Conservation (phyloP, 2,888 invertebrate genomes). For the Keiferia lycopersicella region DNA sequence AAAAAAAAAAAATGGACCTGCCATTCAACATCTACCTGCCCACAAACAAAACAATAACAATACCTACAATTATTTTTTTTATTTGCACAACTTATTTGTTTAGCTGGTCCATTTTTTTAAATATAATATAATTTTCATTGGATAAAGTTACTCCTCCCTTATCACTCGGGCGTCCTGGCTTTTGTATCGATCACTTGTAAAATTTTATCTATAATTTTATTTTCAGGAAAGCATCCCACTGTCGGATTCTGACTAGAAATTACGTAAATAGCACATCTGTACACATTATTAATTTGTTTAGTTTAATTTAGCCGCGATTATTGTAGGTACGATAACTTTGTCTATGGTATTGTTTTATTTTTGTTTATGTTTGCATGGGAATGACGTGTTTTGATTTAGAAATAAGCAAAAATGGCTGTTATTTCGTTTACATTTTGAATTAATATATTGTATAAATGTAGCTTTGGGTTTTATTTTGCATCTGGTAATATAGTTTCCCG, state of each 20-base stretch:
- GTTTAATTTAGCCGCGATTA: conserved; percentile 4
- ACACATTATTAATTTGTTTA: conserved; percentile 6
- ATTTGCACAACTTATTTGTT: no score
- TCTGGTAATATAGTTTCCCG: neutral
- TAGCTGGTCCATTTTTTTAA: no score
- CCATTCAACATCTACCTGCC: no score
- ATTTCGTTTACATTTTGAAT: conserved; percentile 37
- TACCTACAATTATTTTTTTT: no score
- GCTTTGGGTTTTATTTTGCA: neutral
- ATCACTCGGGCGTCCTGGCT: no score
- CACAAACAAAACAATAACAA: no score
- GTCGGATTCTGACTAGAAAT: conserved; percentile 62
- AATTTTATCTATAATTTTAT: conserved; percentile 15
- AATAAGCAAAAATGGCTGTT: conserved; percentile 59
- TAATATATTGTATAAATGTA: conserved; percentile 31
- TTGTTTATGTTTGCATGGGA: conserved; percentile 44
- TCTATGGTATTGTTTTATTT: conserved; percentile 26
- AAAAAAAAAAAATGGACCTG: no score
- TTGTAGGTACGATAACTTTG: neutral
- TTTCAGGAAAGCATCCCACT: conserved; percentile 67
- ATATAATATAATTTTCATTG: no score
- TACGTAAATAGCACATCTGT: neutral
- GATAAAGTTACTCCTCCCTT: no score
- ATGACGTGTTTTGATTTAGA: conserved; percentile 59
- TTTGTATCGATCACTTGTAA: no score